Conservation (phyloP, 2,888 invertebrate species). For the Machimus atricapillus region DNA sequence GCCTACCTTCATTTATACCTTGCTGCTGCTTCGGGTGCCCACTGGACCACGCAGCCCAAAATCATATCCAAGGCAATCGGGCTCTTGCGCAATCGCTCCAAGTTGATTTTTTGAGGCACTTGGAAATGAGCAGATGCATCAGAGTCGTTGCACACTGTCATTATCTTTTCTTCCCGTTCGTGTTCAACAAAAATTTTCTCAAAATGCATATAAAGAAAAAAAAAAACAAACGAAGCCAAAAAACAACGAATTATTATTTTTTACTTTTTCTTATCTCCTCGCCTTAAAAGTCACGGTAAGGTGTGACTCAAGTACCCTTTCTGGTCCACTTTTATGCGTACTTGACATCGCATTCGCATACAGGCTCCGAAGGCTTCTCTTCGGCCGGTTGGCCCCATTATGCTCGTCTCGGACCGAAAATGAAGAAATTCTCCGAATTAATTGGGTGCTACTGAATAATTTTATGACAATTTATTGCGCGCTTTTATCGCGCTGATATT, state of each 20-base stretch:
- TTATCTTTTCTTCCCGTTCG: conserved; percentile 21
- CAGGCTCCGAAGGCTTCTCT: conserved; percentile 18
- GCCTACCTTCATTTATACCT: background rate
- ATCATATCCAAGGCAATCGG: conserved; percentile 33
- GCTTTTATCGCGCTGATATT: background rate
- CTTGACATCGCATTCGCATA: conserved; percentile 1
- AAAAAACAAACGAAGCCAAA: background rate
- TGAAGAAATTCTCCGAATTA: conserved; percentile 38
- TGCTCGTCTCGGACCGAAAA: background rate
- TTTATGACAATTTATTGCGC: conserved; percentile 30
- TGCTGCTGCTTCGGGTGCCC: background rate
- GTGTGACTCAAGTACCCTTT: conserved; percentile 33
- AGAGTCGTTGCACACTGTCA: conserved; percentile 16
- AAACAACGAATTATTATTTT: background rate
- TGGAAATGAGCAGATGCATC: conserved; percentile 36
- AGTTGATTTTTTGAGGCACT: conserved; percentile 26
- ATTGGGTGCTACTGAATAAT: conserved; percentile 37
- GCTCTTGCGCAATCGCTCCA: conserved; percentile 33
- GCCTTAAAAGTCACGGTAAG: conserved; percentile 7
- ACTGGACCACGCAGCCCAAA: background rate
- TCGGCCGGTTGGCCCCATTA: conserved; percentile 10
- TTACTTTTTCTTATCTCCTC: background rate
- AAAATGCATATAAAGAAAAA: background rate
- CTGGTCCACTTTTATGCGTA: conserved; percentile 21
- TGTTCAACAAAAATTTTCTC: conserved; percentile 26